phyloP scores from a whole-genome alignment of 2,113 vertebrate genomes.

The Tachysurus vachellii region DNA sequence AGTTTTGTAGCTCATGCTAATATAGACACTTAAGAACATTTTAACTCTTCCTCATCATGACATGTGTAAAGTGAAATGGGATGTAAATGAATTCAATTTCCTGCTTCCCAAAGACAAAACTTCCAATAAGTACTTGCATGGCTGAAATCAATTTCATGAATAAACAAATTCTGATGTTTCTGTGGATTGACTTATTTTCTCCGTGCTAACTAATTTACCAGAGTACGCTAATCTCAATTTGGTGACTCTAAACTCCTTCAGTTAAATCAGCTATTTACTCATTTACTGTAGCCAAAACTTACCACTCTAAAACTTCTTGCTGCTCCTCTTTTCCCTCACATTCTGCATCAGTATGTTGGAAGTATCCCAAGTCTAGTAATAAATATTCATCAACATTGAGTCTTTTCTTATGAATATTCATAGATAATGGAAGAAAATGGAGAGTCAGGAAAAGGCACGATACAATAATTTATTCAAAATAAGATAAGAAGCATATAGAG shows the following conservation, averaged over 20 bases:
- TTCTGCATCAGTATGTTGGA: constrained; percentile 11
- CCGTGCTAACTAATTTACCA: not conserved
- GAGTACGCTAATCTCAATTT: not conserved
- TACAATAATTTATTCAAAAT: not conserved
- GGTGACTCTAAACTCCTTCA: not conserved
- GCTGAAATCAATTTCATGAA: not conserved
- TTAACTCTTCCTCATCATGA: not conserved
- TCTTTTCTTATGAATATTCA: constrained; percentile 22
- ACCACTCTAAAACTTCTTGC: not conserved
- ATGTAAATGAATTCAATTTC: not conserved
- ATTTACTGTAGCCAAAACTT: not conserved
- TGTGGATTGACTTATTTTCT: not conserved
- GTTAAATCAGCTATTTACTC: not conserved
- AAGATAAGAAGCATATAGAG: not conserved
- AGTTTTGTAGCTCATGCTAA: not conserved
- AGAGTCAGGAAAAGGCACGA: not conserved
- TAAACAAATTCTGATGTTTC: not conserved
- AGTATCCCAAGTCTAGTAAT: not conserved
- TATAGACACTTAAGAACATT: not conserved
- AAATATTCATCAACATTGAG: constrained; percentile 10
- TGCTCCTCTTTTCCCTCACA: not conserved
- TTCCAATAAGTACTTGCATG: not conserved
- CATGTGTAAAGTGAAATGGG: not conserved
- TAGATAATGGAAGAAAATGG: not conserved
- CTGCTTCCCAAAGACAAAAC: not conserved